A percentile compares a stretch with the other conserved stretches of the same genome.
These are phyloP conservation scores for Lates calcarifer DNA, from an alignment of 2,113 vertebrate species.

Conservation along the genomic window DNA sequence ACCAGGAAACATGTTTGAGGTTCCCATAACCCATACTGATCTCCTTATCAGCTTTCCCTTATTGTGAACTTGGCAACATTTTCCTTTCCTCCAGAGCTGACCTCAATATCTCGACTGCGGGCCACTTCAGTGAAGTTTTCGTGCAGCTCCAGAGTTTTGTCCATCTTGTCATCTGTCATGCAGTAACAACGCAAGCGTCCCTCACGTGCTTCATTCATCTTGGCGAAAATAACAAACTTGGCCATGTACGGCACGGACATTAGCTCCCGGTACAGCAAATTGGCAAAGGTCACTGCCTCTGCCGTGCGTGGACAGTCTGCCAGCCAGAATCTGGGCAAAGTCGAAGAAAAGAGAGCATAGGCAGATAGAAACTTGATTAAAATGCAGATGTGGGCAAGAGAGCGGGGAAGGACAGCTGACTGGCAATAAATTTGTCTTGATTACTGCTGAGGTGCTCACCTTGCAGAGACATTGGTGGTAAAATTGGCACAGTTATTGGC, in stretches of 20 bases:
- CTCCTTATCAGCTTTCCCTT: neutral
- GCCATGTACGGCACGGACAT: conserved; percentile 96
- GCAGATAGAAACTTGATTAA: neutral
- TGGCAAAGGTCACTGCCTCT: conserved; percentile 94
- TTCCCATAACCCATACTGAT: too few relatives aligned
- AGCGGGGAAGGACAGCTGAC: neutral
- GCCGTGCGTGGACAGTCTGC: conserved; percentile 96
- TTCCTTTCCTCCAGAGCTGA: conserved; percentile 62
- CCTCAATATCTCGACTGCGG: conserved; percentile 98
- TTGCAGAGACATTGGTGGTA: conserved; percentile 98
- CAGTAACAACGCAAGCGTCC: conserved; percentile 98
- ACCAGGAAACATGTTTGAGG: neutral
- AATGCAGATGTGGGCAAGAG: neutral
- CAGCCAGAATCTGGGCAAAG: conserved; percentile 92
- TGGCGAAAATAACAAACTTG: conserved; percentile 98
- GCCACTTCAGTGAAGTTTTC: conserved; percentile 98
- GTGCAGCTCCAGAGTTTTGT: conserved; percentile 97
- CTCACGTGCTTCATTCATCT: conserved; percentile 95
- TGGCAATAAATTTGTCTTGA: neutral
- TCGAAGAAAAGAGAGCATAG: neutral
- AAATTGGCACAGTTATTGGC: conserved; percentile 95
- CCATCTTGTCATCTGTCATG: conserved; percentile 98
- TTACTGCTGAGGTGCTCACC: conserved; percentile 81
- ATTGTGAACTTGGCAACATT: neutral
- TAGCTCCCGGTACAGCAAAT: conserved; percentile 93